These are phyloP conservation scores for Noctua fimbriata DNA, from an alignment of 2,888 invertebrate genomes.

Conservation along the genomic window DNA sequence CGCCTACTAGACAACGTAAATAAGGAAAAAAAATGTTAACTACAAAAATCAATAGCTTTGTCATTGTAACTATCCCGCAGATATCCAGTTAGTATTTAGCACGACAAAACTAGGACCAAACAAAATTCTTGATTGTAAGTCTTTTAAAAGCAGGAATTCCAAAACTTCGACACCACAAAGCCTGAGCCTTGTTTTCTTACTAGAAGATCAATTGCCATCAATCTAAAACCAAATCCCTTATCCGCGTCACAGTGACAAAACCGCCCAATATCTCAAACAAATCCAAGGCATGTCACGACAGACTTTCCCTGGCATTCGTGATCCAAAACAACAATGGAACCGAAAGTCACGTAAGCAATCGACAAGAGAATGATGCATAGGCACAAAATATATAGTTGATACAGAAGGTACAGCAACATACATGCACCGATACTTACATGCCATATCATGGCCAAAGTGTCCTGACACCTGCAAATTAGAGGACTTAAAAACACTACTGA, in stretches of 20 bases:
- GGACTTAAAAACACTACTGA: neutral
- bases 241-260: slow-evolving; percentile 31
- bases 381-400: neutral
- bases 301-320: slow-evolving; percentile 62
- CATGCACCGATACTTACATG: neutral
- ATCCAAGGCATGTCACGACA: slow-evolving; percentile 49
- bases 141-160: neutral
- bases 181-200: slow-evolving; percentile 4
- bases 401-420: slow-evolving; percentile 25
- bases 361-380: slow-evolving; percentile 54
- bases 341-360: slow-evolving; percentile 60
- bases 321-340: slow-evolving; percentile 60
- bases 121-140: neutral
- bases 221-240: slow-evolving; percentile 10
- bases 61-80: neutral
- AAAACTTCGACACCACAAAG: neutral
- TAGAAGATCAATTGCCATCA: slow-evolving; percentile 11
- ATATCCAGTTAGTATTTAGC: neutral
- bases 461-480: neutral
- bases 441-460: neutral
- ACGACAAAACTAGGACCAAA: neutral
- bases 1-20: neutral
- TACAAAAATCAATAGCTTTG: neutral
- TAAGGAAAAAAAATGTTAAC: neutral
- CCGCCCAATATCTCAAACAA: slow-evolving; percentile 52